Conservation (phyloP, 2,888 invertebrate species). For the Erpobdella octoculata region DNA sequence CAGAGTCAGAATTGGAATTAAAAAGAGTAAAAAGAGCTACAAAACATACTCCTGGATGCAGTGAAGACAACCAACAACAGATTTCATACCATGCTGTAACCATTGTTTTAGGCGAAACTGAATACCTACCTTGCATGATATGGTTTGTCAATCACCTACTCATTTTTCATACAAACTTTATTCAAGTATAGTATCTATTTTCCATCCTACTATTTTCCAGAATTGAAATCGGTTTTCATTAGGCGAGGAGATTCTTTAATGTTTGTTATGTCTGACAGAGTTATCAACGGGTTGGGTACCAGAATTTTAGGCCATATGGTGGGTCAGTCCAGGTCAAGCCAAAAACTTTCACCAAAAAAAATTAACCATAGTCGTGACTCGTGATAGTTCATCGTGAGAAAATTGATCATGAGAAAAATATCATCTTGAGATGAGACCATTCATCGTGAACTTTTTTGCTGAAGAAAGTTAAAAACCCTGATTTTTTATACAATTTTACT, state of each 20-base stretch:
- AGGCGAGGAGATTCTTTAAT: neutral
- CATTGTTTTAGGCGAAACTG: constrained; percentile 6
- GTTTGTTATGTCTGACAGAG: too few relatives aligned
- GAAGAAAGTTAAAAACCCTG: too few relatives aligned
- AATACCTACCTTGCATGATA: constrained; percentile 21
- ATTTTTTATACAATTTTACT: too few relatives aligned
- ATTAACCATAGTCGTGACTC: too few relatives aligned
- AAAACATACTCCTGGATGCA: constrained; percentile 4
- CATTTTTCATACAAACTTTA: neutral
- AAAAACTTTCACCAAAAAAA: too few relatives aligned
- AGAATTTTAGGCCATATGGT: too few relatives aligned
- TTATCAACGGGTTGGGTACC: too few relatives aligned
- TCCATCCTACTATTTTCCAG: neutral
- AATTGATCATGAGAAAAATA: too few relatives aligned
- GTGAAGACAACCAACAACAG: constrained; percentile 7
- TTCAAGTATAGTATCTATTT: neutral
- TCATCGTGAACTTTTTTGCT: too few relatives aligned
- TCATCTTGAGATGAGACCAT: too few relatives aligned
- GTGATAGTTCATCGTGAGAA: too few relatives aligned
- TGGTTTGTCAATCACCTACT: neutral
- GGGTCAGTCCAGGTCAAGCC: too few relatives aligned
- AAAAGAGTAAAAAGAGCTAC: neutral
- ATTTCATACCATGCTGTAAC: constrained; percentile 15
- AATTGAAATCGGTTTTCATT: neutral
- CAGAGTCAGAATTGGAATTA: neutral